A percentile compares a stretch with the other conserved stretches of the same genome.
Conservation (phyloP, 2,888 invertebrate genomes). For the Drosophila glabriapex region DNA sequence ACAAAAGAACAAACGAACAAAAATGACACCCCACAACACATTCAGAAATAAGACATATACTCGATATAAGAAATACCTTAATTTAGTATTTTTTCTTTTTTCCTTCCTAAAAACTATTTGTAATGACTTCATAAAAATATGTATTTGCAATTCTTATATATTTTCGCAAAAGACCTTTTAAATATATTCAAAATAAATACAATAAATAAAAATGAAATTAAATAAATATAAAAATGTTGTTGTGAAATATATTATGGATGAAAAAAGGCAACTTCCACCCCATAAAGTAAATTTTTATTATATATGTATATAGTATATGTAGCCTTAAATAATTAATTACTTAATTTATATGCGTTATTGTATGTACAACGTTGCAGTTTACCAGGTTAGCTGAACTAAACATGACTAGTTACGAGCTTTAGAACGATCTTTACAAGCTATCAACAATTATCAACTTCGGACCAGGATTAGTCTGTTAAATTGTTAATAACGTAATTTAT, state of each 20-base stretch:
- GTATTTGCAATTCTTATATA: no score
- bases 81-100: background rate
- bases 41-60: background rate
- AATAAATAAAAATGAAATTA: background rate
- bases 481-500: background rate
- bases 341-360: no score
- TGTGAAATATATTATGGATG: background rate
- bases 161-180: no score
- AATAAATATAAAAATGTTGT: background rate
- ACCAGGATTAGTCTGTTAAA: background rate
- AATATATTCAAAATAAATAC: no score
- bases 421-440: background rate
- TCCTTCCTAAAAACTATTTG: no score
- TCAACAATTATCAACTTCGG: background rate
- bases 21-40: conserved; percentile 31
- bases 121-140: no score
- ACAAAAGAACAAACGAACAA: conserved; percentile 32
- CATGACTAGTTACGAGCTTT: background rate
- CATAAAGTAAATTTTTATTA: background rate
- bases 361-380: background rate
- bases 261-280: background rate
- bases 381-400: background rate
- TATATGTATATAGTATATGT: background rate
- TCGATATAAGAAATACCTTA: background rate
- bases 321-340: background rate